These are phyloP conservation scores for Amphipyra berbera DNA, from an alignment of 2,888 invertebrate species.

Conservation along the genomic window DNA sequence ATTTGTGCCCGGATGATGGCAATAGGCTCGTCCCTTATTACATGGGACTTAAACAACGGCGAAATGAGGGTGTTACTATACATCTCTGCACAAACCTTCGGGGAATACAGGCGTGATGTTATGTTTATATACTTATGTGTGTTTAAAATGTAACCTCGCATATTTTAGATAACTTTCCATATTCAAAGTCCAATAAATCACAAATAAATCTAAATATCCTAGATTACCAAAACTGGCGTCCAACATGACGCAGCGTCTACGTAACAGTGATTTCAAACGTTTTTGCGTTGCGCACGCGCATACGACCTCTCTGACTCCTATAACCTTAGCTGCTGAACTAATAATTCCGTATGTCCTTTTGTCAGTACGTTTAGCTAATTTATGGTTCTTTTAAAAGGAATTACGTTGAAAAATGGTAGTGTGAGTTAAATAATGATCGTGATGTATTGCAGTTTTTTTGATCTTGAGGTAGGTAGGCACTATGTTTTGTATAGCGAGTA, in stretches of 20 bases:
- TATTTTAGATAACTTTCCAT: too few species aligned
- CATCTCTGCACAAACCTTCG: too few species aligned
- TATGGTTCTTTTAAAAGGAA: conserved; percentile 31
- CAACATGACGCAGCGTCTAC: conserved; percentile 14
- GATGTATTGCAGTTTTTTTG: conserved; percentile 22
- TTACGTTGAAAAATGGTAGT: conserved; percentile 34
- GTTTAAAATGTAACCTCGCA: too few species aligned
- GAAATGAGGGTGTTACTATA: too few species aligned
- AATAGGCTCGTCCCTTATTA: too few species aligned
- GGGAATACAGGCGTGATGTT: too few species aligned
- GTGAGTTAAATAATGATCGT: conserved; percentile 14
- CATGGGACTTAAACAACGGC: too few species aligned
- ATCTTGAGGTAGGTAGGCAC: conserved; percentile 17
- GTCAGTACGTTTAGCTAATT: conserved; percentile 43
- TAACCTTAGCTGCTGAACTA: conserved; percentile 62
- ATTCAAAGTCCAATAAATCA: too few species aligned
- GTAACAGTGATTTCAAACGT: conserved; percentile 39
- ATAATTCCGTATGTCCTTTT: conserved; percentile 50
- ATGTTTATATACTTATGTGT: too few species aligned
- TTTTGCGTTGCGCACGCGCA: conserved; percentile 51
- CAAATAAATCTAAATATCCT: neutral
- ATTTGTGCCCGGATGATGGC: too few species aligned
- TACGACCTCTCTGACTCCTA: conserved; percentile 62
- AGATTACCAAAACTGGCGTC: neutral
- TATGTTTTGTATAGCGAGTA: neutral